Base-by-base conservation (phyloP, 2,797 vertebrate species). In the Bradypodion ventrale region DNA sequence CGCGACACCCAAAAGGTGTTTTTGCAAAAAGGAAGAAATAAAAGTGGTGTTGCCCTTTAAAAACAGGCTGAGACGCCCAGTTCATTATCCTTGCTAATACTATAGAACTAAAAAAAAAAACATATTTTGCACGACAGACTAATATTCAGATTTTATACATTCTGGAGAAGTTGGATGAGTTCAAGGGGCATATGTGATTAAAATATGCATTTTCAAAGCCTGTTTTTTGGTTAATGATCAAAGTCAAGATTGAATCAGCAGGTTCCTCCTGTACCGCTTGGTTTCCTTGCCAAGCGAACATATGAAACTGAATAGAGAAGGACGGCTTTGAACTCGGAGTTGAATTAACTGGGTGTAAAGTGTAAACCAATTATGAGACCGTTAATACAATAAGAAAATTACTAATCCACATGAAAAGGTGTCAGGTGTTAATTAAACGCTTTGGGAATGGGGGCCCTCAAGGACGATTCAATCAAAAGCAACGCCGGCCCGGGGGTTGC, bases 321-420 rank as follows among this genome's bases (percentile, higher is more conserved):
- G 66, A 87, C 1, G 65, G 87, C 86, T 94, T 93, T 93, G 89
- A 95, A 92, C 86, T 89, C 93, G 60, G 80, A 85, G 88, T 68
- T 91, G 91, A 90, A 90, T 91, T 92, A 90, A 77, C 91, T 89
- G 87, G 88, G 88, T 87, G 90, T 93, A 89, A 95, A 93, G 93
- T 93, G 77, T 90, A 93, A 90, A 94, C 92, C 93, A 93, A 93
- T 93, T 91, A 92, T 49, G 92, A 83, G 88, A 84, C 86, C 90
- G 83, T 91, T 92, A 93, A 90, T 86, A 93, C 83, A 93, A 83
- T 90, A 88, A 91, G 82, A 87, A 92, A 94, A 88, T 85, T 86
- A 89, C 84, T 87, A 91, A 91, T 75, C 70, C 86, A 91, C 78
- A 85, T 62, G 83, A 87, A 93, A 93, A 93, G 85, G 3, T 89